A percentile compares a stretch with the other conserved stretches of the same genome.
phyloP scores from a whole-genome alignment of 2,888 invertebrate species.

The Nemurella pictetii region DNA sequence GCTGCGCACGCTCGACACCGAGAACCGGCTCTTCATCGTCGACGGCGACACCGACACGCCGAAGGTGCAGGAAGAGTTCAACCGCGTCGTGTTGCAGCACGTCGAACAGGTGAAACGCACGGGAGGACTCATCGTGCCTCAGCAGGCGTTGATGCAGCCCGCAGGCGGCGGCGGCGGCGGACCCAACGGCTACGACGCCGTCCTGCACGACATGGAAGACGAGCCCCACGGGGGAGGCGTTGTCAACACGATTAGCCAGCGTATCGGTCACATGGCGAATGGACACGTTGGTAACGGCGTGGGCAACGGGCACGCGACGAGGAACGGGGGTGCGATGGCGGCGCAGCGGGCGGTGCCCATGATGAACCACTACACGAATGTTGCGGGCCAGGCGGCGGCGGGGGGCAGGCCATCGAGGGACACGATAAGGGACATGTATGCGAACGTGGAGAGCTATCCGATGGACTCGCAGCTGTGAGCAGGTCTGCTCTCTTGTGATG shows the following conservation, averaged over 20 bases:
- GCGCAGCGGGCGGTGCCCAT: slow-evolving; percentile 47
- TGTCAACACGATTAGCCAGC: slow-evolving; percentile 50
- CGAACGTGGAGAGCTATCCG: slow-evolving; percentile 53
- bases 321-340: slow-evolving; percentile 49
- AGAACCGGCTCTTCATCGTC: slow-evolving; percentile 81
- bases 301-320: slow-evolving; percentile 47
- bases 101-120: slow-evolving; percentile 57
- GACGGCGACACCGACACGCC: slow-evolving; percentile 83
- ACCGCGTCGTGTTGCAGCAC: slow-evolving; percentile 67
- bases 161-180: slow-evolving; percentile 24
- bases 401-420: slow-evolving; percentile 47
- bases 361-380: slow-evolving; percentile 40
- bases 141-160: slow-evolving; percentile 39
- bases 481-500: no score
- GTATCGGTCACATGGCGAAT: slow-evolving; percentile 43
- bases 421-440: slow-evolving; percentile 52
- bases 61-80: slow-evolving; percentile 74
- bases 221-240: slow-evolving; percentile 38
- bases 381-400: slow-evolving; percentile 43
- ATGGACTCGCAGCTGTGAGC: slow-evolving; percentile 49
- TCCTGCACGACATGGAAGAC: slow-evolving; percentile 45
- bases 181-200: slow-evolving; percentile 41
- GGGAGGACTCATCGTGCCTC: slow-evolving; percentile 43
- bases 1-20: slow-evolving; percentile 81
- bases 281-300: slow-evolving; percentile 8